These are phyloP conservation scores for Pristionchus exspectatus DNA, from an alignment of 2,888 invertebrate species.

Conservation along the genomic window DNA sequence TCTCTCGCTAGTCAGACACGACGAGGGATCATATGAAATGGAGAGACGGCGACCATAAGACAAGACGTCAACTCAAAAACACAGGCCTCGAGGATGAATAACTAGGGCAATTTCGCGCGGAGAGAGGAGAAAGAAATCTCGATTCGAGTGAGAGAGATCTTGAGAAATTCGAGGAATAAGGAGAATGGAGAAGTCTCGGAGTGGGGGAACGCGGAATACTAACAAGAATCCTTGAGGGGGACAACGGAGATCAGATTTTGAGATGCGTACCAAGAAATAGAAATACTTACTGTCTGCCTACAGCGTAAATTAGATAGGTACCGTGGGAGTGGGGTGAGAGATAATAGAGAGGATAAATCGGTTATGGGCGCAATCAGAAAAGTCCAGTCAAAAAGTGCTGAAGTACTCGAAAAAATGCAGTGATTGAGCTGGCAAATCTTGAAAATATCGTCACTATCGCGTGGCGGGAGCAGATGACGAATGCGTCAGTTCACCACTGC, in stretches of 20 bases:
- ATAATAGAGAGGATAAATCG: no score
- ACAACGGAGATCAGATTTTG: neutral
- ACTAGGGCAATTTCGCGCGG: slow-evolving; percentile 29
- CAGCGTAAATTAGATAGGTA: no score
- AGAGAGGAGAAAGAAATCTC: slow-evolving; percentile 23
- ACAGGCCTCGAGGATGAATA: slow-evolving; percentile 23
- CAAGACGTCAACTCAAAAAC: slow-evolving; percentile 3
- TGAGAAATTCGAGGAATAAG: slow-evolving; percentile 30
- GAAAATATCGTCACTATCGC: no score
- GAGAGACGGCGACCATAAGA: neutral
- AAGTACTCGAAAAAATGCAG: no score
- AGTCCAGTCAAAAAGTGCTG: no score
- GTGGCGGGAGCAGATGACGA: no score
- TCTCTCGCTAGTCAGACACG: neutral
- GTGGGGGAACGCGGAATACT: neutral
- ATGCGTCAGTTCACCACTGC: no score
- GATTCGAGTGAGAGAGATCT: slow-evolving; percentile 6
- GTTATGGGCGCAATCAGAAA: no score
- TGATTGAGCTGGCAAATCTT: no score
- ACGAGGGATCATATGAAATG: neutral
- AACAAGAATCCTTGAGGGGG: neutral
- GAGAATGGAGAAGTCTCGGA: neutral
- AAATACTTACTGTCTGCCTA: neutral
- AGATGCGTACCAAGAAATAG: neutral
- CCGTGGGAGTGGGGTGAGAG: no score